These are phyloP conservation scores for Homarus americanus DNA, from an alignment of 1,140 invertebrate genomes.

Conservation along the genomic window DNA sequence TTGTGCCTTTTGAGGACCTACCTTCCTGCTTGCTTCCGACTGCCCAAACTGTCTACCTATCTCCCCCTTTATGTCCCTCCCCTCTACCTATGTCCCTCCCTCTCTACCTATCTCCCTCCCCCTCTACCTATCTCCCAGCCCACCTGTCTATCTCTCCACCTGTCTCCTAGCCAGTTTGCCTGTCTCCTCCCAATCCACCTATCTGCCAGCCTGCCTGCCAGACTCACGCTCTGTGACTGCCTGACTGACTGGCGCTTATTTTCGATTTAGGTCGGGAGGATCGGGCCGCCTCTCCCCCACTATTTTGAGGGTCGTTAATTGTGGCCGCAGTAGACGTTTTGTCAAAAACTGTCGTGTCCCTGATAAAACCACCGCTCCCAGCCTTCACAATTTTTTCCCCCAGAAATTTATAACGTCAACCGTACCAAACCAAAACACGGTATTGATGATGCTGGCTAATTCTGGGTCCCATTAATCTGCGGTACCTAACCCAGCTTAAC, in stretches of 20 bases:
- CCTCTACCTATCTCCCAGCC: too few relatives aligned
- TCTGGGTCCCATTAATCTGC: too few relatives aligned
- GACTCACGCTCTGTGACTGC: not conserved
- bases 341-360: not conserved
- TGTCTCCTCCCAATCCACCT: not conserved
- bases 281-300: not conserved
- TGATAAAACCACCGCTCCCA: not conserved
- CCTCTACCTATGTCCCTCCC: too few relatives aligned
- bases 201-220: not conserved
- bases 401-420: not conserved
- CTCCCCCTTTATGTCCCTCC: too few relatives aligned
- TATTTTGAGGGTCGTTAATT: conserved; percentile 12
- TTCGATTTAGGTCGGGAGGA: not conserved
- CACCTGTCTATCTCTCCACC: not conserved
- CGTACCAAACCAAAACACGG: not conserved
- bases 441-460: not conserved
- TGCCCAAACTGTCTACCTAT: too few relatives aligned
- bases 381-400: not conserved
- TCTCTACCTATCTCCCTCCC: too few relatives aligned
- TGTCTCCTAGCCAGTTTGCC: not conserved
- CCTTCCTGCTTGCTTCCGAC: too few relatives aligned
- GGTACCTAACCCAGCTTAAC: too few relatives aligned
- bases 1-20: too few relatives aligned
- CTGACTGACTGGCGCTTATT: not conserved
- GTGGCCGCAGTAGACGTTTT: conserved; percentile 2